A percentile compares a stretch with the other conserved stretches of the same genome.
Evolutionary conservation across 2,113 vertebrate species (phyloP).

Genomic region (Macrotus californicus): DNA sequence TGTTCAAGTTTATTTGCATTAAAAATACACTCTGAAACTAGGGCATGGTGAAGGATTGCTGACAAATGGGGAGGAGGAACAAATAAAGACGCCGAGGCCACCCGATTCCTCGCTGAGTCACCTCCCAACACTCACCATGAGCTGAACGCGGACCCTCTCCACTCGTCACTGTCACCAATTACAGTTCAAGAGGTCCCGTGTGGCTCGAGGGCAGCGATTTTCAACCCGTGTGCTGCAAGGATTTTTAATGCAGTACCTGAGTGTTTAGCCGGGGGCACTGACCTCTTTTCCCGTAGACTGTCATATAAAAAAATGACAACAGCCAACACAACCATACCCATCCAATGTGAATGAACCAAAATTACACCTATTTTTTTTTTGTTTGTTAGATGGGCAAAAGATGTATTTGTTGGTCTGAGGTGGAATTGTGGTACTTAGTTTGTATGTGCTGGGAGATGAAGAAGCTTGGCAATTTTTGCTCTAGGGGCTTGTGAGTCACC

Average conservation of each 20-base stretch:
- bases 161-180: fast-evolving
- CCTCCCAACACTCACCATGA: background rate
- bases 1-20: constrained; percentile 38
- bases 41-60: constrained; percentile 53
- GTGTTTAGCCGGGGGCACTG: no score
- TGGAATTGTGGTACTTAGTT: no score
- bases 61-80: constrained; percentile 25
- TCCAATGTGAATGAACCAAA: no score
- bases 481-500: background rate
- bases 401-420: no score
- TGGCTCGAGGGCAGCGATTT: background rate
- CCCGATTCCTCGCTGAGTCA: constrained; percentile 13
- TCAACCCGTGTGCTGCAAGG: no score
- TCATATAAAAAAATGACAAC: no score
- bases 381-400: no score
- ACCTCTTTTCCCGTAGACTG: no score
- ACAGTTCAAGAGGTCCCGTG: background rate
- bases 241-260: no score
- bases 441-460: no score
- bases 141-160: background rate
- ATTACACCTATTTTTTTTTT: no score
- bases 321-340: no score
- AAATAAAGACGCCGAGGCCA: background rate
- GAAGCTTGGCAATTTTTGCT: background rate
- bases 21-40: constrained; percentile 68